Evolutionary conservation across 2,888 invertebrate species (phyloP).

Genomic region (Protophormia terraenovae): DNA sequence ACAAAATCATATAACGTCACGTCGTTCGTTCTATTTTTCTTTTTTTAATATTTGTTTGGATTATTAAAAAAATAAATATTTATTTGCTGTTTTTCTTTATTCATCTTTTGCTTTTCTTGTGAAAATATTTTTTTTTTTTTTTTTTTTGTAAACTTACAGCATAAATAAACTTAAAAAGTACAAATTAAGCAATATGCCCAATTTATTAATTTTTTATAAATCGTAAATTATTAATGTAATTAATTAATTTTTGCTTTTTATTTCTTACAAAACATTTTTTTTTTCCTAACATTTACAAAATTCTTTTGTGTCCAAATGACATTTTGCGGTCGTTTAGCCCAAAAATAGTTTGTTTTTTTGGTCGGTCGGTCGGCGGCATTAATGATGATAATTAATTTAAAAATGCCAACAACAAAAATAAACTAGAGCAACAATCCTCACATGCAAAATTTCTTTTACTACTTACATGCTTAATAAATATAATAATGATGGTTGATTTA

Average conservation of each 20-base stretch:
- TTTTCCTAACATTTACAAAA: conserved; percentile 14
- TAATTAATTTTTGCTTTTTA: not conserved
- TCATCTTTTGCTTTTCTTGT: not conserved
- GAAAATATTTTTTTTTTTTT: not conserved
- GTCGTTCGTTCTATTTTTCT: not conserved
- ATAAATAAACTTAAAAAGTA: no score
- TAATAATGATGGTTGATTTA: not conserved
- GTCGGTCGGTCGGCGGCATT: not conserved
- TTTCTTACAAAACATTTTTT: not conserved
- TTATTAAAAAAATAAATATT: conserved; percentile 4
- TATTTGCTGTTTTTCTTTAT: not conserved
- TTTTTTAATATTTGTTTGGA: not conserved
- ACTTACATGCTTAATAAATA: conserved; percentile 48
- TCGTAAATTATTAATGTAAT: not conserved
- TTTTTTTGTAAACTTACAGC: not conserved
- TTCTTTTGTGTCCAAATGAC: conserved; percentile 41
- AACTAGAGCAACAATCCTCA: not conserved
- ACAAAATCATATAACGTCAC: not conserved
- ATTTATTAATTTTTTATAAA: no score
- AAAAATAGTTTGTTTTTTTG: conserved; percentile 39
- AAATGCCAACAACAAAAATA: conserved; percentile 20
- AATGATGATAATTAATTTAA: conserved; percentile 45
- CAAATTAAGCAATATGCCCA: not conserved
- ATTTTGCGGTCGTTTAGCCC: conserved; percentile 57
- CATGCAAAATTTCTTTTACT: not conserved